phyloP scores from a whole-genome alignment of 2,797 vertebrate species.

The Gorsachius magnificus region DNA sequence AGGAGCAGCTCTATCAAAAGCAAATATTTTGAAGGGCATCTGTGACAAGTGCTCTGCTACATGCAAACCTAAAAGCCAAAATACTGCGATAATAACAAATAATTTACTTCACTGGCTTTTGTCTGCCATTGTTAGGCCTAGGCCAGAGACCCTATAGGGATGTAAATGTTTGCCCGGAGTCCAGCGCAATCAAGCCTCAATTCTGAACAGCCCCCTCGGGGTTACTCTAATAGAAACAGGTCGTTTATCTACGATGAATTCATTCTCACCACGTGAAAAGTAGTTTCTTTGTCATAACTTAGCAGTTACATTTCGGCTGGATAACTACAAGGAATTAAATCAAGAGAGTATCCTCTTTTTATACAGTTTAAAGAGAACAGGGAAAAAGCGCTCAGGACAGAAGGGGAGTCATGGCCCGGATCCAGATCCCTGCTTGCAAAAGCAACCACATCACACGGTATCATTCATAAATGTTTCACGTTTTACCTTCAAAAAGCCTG shows the following conservation, averaged over 20 bases:
- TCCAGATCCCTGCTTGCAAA: background rate
- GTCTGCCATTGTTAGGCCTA: background rate
- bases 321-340: background rate
- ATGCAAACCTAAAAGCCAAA: background rate
- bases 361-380: background rate
- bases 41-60: background rate
- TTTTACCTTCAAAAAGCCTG: background rate
- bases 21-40: background rate
- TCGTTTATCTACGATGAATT: background rate
- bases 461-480: fast-evolving
- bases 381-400: fast-evolving
- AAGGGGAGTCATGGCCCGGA: background rate
- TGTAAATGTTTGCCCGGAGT: background rate
- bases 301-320: background rate
- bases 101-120: background rate
- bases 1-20: background rate
- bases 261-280: background rate
- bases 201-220: background rate
- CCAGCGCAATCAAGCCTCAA: background rate
- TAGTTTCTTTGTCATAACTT: background rate
- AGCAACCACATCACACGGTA: background rate
- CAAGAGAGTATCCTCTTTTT: background rate
- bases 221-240: background rate
- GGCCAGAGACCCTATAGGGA: background rate
- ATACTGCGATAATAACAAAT: background rate